Evolutionary conservation across 2,113 vertebrate species (phyloP).

Genomic region (Herpetotheres cachinnans): DNA sequence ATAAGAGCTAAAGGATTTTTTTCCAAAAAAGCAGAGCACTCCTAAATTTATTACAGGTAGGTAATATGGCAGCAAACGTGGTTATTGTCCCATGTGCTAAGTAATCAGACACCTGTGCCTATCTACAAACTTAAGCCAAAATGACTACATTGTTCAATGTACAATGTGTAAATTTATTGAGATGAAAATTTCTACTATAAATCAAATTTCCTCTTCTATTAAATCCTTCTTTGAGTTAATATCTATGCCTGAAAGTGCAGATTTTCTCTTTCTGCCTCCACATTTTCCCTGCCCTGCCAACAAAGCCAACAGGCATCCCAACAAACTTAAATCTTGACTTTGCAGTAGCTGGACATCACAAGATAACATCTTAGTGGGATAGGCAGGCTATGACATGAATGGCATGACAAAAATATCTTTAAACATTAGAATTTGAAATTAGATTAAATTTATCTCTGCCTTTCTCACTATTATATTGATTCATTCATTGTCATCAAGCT

Average conservation of each 20-base stretch:
- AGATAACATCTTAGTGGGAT: not conserved
- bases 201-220: not conserved
- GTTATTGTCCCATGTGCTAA: not conserved
- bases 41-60: not conserved
- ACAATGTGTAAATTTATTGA: not conserved
- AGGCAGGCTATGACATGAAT: not conserved
- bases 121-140: not conserved
- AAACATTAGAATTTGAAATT: not conserved
- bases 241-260: not conserved
- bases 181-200: not conserved
- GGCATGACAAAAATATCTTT: not conserved
- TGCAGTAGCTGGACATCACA: not conserved
- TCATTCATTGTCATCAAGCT: not conserved
- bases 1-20: not conserved
- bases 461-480: not conserved
- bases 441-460: not conserved
- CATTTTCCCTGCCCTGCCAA: not conserved
- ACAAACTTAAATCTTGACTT: not conserved
- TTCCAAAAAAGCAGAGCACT: not conserved
- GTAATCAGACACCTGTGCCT: not conserved
- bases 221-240: not conserved
- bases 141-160: not conserved
- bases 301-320: not conserved
- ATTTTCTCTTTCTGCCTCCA: not conserved
- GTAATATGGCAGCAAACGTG: not conserved